Base-by-base conservation (phyloP, 2,888 invertebrate genomes). In the Apotomis capreana region DNA sequence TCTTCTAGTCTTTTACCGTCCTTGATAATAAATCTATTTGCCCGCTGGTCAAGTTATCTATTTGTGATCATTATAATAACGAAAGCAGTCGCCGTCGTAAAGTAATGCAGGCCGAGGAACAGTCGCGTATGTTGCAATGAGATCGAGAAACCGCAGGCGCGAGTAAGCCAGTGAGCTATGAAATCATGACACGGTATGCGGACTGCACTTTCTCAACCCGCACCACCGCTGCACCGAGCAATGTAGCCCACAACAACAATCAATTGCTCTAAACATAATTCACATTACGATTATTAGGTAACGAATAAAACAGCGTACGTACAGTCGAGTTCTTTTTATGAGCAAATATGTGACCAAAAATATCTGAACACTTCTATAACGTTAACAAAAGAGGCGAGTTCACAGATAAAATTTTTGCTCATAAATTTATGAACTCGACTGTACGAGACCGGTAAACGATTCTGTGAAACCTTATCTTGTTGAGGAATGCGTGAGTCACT, bases 131-230 rank as follows among this genome's bases (percentile, higher is more conserved):
- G 79, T 81, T 84, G 84, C 83, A 85, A 85, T 81, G 79, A 81
- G 83, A 81, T 84, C 85, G 86, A 87, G 89, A 91, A 90, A 91
- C 87, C 86, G 79, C 84, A 84, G 82, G 81, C 78, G 84, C 83
- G 83, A 84, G 83, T 86, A 84, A 84, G 83, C 85, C 87, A 90
- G 84, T 90, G 89, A 89, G 89, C 86, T 90, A 91, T 91, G 89
- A 90, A 92, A 89, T 89, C 88, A 89, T 89, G 90, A 87, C 79
- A 83, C 86, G 87, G 87, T 85, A 89, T 90, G 89, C 86, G 83
- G 85, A 78, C 82, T 86, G 84, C 89, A 90, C 91, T 92, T 92
- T 92, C 91, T 84, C 89, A 84, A 84, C 81, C 54, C 26, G 44
- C 63, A 84, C 74, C 70, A 76, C 75, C 75, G 73, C 58, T 54